A percentile compares a stretch with the other conserved stretches of the same genome.
phyloP scores from a whole-genome alignment of 2,888 invertebrate species.

The Sinelater perroti region DNA sequence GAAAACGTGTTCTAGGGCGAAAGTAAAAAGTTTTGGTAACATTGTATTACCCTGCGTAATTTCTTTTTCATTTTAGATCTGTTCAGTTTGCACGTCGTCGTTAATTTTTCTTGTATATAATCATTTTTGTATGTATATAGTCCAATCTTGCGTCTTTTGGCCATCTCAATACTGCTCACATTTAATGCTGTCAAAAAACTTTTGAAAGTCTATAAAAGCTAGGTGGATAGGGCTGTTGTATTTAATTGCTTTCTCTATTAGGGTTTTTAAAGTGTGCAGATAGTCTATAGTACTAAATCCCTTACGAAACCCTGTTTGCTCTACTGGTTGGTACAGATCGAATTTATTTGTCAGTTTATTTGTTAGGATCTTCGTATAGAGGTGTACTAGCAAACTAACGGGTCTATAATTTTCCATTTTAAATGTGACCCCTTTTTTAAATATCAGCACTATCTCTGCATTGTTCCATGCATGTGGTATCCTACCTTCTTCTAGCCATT shows the following conservation, averaged over 20 bases:
- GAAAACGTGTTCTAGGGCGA: background rate
- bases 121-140: background rate
- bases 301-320: constrained; percentile 11
- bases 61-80: background rate
- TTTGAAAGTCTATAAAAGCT: constrained; percentile 23
- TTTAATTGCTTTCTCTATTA: constrained; percentile 2
- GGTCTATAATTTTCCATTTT: constrained; percentile 10
- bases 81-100: background rate
- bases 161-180: constrained; percentile 14
- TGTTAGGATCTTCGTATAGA: background rate
- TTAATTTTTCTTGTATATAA: constrained; percentile 1
- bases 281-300: background rate
- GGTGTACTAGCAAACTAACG: background rate
- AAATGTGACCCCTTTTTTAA: background rate
- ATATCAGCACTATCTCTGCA: background rate
- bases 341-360: constrained; percentile 9
- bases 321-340: constrained; percentile 1
- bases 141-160: background rate
- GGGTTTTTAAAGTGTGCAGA: background rate
- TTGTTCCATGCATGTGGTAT: constrained; percentile 17
- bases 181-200: constrained; percentile 31
- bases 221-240: background rate
- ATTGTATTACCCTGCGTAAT: background rate
- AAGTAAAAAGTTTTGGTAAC: background rate
- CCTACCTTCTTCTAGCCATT: background rate